These are phyloP conservation scores for Passer domesticus DNA, from an alignment of 2,113 vertebrate species.

Conservation along the genomic window DNA sequence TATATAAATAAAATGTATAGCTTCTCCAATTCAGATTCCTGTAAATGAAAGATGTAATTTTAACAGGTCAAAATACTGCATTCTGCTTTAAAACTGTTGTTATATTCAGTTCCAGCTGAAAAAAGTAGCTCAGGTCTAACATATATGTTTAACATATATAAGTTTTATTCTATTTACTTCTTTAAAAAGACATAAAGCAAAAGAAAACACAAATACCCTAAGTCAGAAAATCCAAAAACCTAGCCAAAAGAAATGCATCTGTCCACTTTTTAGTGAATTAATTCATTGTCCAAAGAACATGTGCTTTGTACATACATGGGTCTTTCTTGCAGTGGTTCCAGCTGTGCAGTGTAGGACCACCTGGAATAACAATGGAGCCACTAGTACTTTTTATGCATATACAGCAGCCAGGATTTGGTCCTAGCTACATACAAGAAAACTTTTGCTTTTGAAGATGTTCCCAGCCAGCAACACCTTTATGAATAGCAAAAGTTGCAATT, in stretches of 20 bases:
- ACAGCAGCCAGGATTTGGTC: not conserved
- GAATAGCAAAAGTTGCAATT: not conserved
- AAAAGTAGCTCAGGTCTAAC: not conserved
- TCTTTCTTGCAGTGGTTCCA: not conserved
- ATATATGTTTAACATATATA: not conserved
- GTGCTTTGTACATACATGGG: not conserved
- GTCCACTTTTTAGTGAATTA: not conserved
- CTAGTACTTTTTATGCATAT: not conserved
- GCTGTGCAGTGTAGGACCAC: not conserved
- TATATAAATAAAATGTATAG: not conserved
- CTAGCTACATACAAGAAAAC: not conserved
- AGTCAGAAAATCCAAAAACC: not conserved
- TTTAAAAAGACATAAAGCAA: not conserved
- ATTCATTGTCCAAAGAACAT: not conserved
- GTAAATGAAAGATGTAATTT: not conserved
- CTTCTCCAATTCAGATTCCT: not conserved
- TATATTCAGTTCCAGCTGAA: not conserved
- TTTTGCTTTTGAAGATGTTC: not conserved
- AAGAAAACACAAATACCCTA: not conserved
- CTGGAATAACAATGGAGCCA: conserved; percentile 39
- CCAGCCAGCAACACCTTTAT: not conserved
- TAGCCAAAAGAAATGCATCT: not conserved
- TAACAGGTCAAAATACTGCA: not conserved
- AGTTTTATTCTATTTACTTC: not conserved
- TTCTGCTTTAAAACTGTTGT: not conserved